Evolutionary conservation across 2,113 vertebrate species (phyloP).

Genomic region (Bufo bufo): DNA sequence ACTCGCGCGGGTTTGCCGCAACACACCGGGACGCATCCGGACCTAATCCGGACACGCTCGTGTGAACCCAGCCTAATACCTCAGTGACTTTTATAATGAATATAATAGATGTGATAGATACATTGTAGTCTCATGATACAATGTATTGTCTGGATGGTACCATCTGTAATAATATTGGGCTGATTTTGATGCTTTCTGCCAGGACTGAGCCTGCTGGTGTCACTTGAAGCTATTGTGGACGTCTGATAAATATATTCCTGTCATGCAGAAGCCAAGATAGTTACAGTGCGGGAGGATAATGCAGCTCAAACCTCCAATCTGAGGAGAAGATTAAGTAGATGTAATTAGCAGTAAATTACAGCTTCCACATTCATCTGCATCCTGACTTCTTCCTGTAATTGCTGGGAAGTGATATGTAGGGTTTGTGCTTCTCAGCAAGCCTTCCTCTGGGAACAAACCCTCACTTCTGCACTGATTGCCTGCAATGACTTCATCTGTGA

Average conservation of each 20-base stretch:
- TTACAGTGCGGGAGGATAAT: not conserved
- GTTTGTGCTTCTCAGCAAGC: slow-evolving; percentile 13
- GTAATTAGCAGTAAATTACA: slow-evolving; percentile 46
- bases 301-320: not conserved
- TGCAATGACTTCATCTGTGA: not conserved
- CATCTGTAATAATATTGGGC: not conserved
- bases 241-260: slow-evolving; percentile 8
- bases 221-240: not conserved
- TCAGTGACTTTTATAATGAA: too few relatives aligned
- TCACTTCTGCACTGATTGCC: not conserved
- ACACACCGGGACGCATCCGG: too few relatives aligned
- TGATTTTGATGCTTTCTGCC: not conserved
- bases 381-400: slow-evolving; percentile 49
- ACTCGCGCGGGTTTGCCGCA: too few relatives aligned
- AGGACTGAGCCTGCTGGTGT: not conserved
- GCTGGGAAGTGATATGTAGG: slow-evolving; percentile 39
- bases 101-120: too few relatives aligned
- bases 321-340: slow-evolving; percentile 26
- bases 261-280: not conserved
- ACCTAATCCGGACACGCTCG: too few relatives aligned
- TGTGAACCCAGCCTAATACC: too few relatives aligned
- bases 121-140: too few relatives aligned
- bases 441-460: slow-evolving; percentile 21
- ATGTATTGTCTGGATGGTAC: not conserved
- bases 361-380: slow-evolving; percentile 38